A percentile compares a stretch with the other conserved stretches of the same genome.
These are phyloP conservation scores for Otis tarda DNA, from an alignment of 2,113 vertebrate genomes.

Conservation along the genomic window DNA sequence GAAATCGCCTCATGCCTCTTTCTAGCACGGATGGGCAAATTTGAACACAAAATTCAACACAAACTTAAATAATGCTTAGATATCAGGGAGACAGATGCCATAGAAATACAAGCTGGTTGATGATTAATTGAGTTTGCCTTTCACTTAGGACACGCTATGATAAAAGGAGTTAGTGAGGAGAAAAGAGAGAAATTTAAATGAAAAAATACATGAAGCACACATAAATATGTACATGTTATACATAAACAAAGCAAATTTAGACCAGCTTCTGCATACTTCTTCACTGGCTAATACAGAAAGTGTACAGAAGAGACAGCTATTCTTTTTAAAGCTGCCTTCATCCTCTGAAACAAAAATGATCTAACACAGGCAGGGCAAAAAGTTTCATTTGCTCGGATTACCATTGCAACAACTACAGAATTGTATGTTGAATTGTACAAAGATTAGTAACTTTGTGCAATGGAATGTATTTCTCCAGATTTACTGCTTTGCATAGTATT, in stretches of 20 bases:
- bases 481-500: constrained; percentile 26
- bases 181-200: constrained; percentile 47
- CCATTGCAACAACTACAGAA: not conserved
- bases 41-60: constrained; percentile 23
- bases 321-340: constrained; percentile 3
- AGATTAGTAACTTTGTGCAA: not conserved
- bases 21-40: constrained; percentile 27
- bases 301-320: not conserved
- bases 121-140: constrained; percentile 63
- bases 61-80: constrained; percentile 54
- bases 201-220: constrained; percentile 4
- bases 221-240: constrained; percentile 40
- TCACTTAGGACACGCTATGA: constrained; percentile 32
- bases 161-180: constrained; percentile 37
- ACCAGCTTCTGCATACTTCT: not conserved
- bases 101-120: constrained; percentile 10
- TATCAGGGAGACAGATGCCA: constrained; percentile 43
- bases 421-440: not conserved
- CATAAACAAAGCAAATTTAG: constrained; percentile 43
- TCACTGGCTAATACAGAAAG: not conserved
- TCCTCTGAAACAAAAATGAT: not conserved
- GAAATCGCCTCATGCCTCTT: constrained; percentile 36
- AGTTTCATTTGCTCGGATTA: not conserved
- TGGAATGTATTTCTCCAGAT: constrained; percentile 12
- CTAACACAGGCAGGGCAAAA: not conserved